Evolutionary conservation across 2,113 vertebrate genomes (phyloP), one percentile per base, ranked within the genome.

Genomic region (Monopterus albus): DNA sequence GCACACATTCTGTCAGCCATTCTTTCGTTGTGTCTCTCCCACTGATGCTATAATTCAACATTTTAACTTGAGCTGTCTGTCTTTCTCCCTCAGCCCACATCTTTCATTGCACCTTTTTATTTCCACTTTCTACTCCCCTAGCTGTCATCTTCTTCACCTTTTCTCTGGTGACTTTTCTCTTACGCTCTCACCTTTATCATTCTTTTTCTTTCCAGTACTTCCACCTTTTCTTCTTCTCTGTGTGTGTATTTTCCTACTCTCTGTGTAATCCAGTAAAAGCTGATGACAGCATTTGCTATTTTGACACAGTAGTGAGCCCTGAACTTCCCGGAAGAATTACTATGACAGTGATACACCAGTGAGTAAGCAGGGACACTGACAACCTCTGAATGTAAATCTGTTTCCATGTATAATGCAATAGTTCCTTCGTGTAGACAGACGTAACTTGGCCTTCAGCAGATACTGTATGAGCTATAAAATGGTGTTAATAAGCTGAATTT

Each of bases 251-350:
- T 42, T 23, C 20, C 28, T 49, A 5, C 26, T n/a, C 15, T 21
- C 6, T n/a, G 2, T 33, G 45, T 59, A 68, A 51, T 79, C 81
- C 72, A 10, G 63, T 82, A 86, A 85, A 78, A 1, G 75, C 78
- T 72, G 87, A 85, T 79, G 87, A 88, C 82, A 84, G 84, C 82
- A 60, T 74, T 85, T 83, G 55, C 63, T 40, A 49, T 73, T 83
- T 74, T 72, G 70, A 75, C 75, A 62, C 66, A 65, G 72, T 59
- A 45, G 43, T 42, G 57, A 51, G 64, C 60, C 14, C 42, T 50
- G n/a, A 73, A 75, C 59, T 47, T 85, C 86, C 87, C 66, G 3
- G 53, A 79, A 81, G 82, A 79, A 62, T 56, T 6, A 55, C 40
- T 17, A 17, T 42, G 73, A 56, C 14, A 56, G 78, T 88, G 85